A percentile compares a stretch with the other conserved stretches of the same genome.
Conservation (phyloP, 1,140 invertebrate genomes). For the Oncopodura yosiiana region DNA sequence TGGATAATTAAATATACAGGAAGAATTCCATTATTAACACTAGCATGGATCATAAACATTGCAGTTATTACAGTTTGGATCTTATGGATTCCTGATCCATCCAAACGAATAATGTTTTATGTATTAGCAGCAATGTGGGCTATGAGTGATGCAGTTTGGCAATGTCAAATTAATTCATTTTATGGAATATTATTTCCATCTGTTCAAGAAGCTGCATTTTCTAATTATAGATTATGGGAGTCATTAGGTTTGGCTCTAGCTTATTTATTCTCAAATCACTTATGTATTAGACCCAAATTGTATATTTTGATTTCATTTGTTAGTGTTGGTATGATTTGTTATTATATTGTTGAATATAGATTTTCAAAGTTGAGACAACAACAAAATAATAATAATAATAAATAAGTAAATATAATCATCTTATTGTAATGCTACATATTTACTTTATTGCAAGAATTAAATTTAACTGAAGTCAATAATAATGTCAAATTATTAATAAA, state of each 20-base stretch:
- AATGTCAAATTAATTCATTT: conserved; percentile 79
- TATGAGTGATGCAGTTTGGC: conserved; percentile 93
- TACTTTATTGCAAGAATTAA: no score
- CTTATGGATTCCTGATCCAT: conserved; percentile 76
- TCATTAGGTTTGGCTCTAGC: conserved; percentile 84
- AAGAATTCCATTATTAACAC: conserved; percentile 69
- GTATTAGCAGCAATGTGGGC: conserved; percentile 88
- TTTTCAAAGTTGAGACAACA: no score
- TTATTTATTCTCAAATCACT: conserved; percentile 60
- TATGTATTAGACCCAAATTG: conserved; percentile 80
- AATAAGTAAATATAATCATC: no score
- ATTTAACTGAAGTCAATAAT: no score
- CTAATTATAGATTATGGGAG: conserved; percentile 90
- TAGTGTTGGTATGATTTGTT: conserved; percentile 65
- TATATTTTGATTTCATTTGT: conserved; percentile 75
- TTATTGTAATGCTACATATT: no score
- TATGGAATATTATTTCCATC: conserved; percentile 84
- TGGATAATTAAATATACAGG: conserved; percentile 86
- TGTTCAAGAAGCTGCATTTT: conserved; percentile 91
- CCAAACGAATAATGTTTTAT: conserved; percentile 71
- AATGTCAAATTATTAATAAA: no score
- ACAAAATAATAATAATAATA: no score
- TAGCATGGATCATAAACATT: conserved; percentile 65
- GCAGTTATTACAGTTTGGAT: conserved; percentile 47
- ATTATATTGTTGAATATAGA: conserved; percentile 71